These are phyloP conservation scores for Pachyramphus minor DNA, from an alignment of 2,113 vertebrate species.

Conservation along the genomic window DNA sequence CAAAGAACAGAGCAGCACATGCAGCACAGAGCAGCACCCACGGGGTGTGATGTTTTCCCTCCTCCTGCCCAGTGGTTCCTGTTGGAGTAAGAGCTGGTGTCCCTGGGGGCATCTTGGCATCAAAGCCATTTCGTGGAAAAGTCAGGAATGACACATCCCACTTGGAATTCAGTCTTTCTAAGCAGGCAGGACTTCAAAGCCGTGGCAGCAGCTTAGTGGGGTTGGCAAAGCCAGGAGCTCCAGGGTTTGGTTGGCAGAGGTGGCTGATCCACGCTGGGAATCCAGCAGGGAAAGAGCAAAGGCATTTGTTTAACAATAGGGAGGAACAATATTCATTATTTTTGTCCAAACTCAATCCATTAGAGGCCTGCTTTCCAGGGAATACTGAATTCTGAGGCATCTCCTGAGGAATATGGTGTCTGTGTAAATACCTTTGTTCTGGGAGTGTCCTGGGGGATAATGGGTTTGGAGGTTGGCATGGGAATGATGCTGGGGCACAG, in stretches of 20 bases:
- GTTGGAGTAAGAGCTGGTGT: background rate
- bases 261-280: background rate
- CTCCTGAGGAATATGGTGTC: background rate
- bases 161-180: background rate
- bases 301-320: background rate
- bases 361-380: background rate
- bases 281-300: background rate
- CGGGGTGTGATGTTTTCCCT: background rate
- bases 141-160: background rate
- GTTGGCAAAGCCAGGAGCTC: rapidly evolving
- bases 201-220: rapidly evolving
- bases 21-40: background rate
- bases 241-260: background rate
- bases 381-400: background rate
- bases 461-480: background rate
- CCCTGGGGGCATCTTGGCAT: rapidly evolving
- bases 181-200: background rate
- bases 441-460: background rate
- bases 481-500: background rate
- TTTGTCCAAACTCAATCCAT: background rate
- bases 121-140: background rate
- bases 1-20: background rate
- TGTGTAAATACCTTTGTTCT: background rate
- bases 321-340: background rate
- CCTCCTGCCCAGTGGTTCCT: background rate